Evolutionary conservation across 2,888 invertebrate species (phyloP), one percentile per base, ranked within the genome.

Genomic region (Trissoscelio sp.): DNA sequence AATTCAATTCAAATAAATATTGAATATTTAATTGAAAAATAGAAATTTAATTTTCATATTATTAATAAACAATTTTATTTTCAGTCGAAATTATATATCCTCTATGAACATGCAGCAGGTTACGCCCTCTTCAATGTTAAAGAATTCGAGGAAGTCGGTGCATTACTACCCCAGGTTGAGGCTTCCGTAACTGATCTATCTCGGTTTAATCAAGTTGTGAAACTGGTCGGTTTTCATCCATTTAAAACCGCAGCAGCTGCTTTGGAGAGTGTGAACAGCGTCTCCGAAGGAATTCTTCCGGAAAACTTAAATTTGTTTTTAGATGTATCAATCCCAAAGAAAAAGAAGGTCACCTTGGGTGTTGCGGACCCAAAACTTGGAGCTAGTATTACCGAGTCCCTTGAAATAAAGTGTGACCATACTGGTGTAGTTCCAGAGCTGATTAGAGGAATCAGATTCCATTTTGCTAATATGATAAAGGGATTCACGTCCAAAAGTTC

Each of bases 91-190:
- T 90, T 96, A 74, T 95, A 93, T 88, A 94, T 96, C 84, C 93
- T 99, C 62, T 99, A 95, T 90, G 99, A 99, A 92, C 99, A 99
- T 94, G 99, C 99, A 67, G 97, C 98, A 69, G 99, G 99, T 73
- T 99, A 97, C 92, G 96, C 96, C 31, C 92, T 99, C 67, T 98
- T 99, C 92, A 95, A 95, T 83, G 96, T 99, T 9, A 94, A 95
- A 73, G 98, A 99, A 91, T 99, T 99, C 89, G 99, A 99, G 91
- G 99, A 99, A 91, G 94, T 99, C 42, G 96, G 97, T 0, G 95
- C 96, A 91, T 94, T 98, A 78, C 91, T 97, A 79, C 97, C 98
- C 0, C 96, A 97, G 92, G 96, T 99, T 0, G 98, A 99, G 89
- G 95, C 95, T 66, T 96, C 97, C 0, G 95, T 98, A 11, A 95